A percentile compares a stretch with the other conserved stretches of the same genome.
These are phyloP conservation scores for Hemicrepidius hirtus DNA, from an alignment of 2,888 invertebrate species.

Conservation along the genomic window DNA sequence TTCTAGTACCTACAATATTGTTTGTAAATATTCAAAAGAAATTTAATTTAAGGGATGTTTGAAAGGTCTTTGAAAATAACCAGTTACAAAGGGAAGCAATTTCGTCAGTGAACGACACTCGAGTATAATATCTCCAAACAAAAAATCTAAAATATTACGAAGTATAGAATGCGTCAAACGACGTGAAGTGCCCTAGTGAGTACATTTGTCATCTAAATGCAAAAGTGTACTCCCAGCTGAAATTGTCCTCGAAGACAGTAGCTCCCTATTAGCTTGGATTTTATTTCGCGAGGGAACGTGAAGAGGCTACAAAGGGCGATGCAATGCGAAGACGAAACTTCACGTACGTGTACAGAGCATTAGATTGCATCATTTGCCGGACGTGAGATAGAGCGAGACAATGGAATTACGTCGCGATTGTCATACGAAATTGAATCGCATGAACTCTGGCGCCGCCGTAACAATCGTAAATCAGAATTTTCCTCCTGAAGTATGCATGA, in stretches of 20 bases:
- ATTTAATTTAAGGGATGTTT: no score
- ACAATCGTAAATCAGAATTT: constrained; percentile 57
- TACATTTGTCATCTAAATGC: constrained; percentile 46
- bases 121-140: background rate
- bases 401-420: constrained; percentile 46
- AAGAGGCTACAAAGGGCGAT: constrained; percentile 35
- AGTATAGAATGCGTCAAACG: background rate
- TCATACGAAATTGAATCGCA: constrained; percentile 47
- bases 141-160: constrained; percentile 6
- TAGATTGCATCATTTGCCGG: constrained; percentile 43
- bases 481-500: constrained; percentile 55
- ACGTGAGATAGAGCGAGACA: constrained; percentile 42
- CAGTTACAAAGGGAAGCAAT: no score
- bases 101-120: no score
- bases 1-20: no score
- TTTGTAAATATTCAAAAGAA: no score
- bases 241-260: constrained; percentile 41
- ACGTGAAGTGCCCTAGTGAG: constrained; percentile 24
- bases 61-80: no score
- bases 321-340: constrained; percentile 21
- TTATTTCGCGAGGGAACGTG: constrained; percentile 43
- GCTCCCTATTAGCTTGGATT: constrained; percentile 44
- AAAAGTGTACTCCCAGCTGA: constrained; percentile 40
- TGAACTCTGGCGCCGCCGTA: constrained; percentile 50
- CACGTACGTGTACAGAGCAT: constrained; percentile 43